Evolutionary conservation across 2,797 vertebrate species (phyloP), one percentile per base, ranked within the genome.

Genomic region (Girardinus metallicus): DNA sequence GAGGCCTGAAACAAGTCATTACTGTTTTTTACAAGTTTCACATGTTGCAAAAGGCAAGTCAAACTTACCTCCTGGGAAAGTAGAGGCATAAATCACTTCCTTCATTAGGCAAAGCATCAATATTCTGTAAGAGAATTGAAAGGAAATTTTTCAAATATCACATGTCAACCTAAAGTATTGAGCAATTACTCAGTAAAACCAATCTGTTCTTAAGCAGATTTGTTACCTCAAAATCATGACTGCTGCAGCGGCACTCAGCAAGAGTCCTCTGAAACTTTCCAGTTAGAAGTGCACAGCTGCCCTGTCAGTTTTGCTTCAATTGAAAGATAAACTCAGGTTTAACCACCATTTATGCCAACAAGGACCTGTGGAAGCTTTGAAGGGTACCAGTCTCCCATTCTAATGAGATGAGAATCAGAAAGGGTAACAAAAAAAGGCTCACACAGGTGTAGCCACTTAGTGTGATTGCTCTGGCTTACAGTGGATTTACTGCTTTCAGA

Each of bases 61-160:
- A 75, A 5, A 5, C 83, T 79, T 60, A 90, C 89, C 85, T 64
- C 4, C 46, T 49, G 66, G 85, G 53, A 77, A 73, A 75, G 66
- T 60, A 51, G 80, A 74, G 4, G 49, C 82, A 55, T 21, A 18
- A 62, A 44, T 23, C 1, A 77, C 26, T 39, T 60, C 80, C 73
- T 29, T 80, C 44, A 89, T 13, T 10, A 83, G 57, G 41, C 55
- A 75, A 79, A 81, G 10, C 53, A 85, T 55, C 3, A 91, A 77
- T 23, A 82, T 46, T 36, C 84, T 76, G 77, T 29, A 11, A 76
- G 78, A 31, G 1, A 81, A 49, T 31, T 39, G 46, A 23, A 62
- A 76, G 4, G 18, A 47, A 11, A 12, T n/a, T 55, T n/a, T 53
- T 51, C 3, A 44, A 66, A 64, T 47, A 3, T 39, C 13, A 68